These are phyloP conservation scores for Phymastichus coffea DNA, from an alignment of 1,140 invertebrate species.

Conservation along the genomic window DNA sequence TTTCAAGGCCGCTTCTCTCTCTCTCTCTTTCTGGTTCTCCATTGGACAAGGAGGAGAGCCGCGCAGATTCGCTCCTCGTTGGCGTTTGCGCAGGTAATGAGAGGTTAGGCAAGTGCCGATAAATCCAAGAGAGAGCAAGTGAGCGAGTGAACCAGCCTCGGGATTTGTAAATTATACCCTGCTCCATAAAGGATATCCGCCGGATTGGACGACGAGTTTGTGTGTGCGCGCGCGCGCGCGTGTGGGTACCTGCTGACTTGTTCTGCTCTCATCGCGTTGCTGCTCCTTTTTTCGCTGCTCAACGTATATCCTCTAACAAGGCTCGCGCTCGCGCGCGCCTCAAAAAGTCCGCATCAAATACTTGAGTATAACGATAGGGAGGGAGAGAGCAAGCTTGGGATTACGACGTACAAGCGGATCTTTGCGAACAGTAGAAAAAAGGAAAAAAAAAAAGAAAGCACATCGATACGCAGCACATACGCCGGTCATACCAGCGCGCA, in stretches of 20 bases:
- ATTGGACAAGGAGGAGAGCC: too few species aligned
- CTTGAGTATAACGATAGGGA: background rate
- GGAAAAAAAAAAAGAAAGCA: background rate
- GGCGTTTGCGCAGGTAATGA: conserved; percentile 47
- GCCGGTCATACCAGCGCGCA: too few species aligned
- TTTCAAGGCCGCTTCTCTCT: conserved; percentile 35
- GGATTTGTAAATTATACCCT: conserved; percentile 60
- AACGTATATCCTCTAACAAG: background rate
- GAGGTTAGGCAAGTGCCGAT: conserved; percentile 57
- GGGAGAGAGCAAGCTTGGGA: background rate
- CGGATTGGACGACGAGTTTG: conserved; percentile 12
- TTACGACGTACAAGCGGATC: background rate
- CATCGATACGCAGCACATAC: background rate
- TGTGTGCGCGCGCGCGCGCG: background rate
- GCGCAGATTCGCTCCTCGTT: background rate
- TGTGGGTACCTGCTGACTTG: background rate
- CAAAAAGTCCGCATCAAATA: background rate
- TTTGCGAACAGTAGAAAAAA: background rate
- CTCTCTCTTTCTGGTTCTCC: too few species aligned
- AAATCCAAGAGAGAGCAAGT: conserved; percentile 41
- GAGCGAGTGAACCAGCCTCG: conserved; percentile 44
- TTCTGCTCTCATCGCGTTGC: background rate
- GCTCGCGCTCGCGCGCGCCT: background rate
- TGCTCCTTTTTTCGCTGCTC: background rate
- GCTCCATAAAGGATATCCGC: conserved; percentile 40